phyloP scores from a whole-genome alignment of 2,113 vertebrate species.

The Progne subis region DNA sequence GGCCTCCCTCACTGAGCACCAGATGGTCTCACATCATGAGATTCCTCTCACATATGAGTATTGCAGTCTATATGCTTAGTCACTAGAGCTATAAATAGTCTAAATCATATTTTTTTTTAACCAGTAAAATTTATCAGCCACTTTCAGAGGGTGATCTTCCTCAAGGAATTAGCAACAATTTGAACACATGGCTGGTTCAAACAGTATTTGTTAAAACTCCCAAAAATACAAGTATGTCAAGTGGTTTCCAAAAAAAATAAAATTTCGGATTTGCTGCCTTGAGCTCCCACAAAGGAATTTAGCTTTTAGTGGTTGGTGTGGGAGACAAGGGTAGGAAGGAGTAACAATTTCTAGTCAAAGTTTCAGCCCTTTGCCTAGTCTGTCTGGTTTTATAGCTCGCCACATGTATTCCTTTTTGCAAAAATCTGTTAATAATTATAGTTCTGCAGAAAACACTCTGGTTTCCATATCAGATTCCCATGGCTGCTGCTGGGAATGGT shows the following conservation, averaged over 20 bases:
- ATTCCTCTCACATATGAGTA: not conserved
- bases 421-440: not conserved
- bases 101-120: not conserved
- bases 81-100: slow-evolving; percentile 55
- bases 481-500: not conserved
- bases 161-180: not conserved
- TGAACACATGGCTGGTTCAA: not conserved
- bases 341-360: not conserved
- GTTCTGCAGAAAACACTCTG: not conserved
- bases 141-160: not conserved
- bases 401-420: not conserved
- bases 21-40: not conserved
- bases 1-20: not conserved
- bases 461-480: not conserved
- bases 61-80: slow-evolving; percentile 12
- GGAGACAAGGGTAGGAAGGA: not conserved
- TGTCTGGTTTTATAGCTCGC: not conserved
- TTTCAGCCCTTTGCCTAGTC: not conserved
- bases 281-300: not conserved
- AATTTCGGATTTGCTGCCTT: not conserved
- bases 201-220: not conserved
- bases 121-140: not conserved
- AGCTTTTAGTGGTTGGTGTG: not conserved
- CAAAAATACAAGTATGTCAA: not conserved
- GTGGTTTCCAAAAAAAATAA: not conserved